phyloP scores from a whole-genome alignment of 1,140 invertebrate species.

The Chelonus insularis region DNA sequence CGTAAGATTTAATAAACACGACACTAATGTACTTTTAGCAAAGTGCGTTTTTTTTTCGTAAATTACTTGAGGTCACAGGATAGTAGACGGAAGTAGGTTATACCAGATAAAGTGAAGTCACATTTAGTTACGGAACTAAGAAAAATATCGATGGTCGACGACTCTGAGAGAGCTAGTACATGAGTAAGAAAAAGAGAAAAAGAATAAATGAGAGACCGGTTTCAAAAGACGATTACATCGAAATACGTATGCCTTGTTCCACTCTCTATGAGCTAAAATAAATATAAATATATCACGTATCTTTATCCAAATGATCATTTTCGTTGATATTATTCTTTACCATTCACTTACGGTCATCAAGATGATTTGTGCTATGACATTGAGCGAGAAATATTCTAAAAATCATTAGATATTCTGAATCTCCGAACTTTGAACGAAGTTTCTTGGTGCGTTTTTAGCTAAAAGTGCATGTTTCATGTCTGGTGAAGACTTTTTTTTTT shows the following conservation, averaged over 20 bases:
- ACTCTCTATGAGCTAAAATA: neutral
- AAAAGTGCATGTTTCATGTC: too few species aligned
- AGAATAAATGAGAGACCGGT: conserved; percentile 4
- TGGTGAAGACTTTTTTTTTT: too few species aligned
- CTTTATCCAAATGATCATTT: neutral
- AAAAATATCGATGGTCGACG: neutral
- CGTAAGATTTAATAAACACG: too few species aligned
- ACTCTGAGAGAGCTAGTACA: conserved; percentile 1
- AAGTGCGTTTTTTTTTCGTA: neutral
- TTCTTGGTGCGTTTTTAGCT: neutral
- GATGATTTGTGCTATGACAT: conserved; percentile 3
- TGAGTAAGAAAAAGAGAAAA: neutral
- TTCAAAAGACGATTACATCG: neutral
- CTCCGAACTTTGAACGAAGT: neutral
- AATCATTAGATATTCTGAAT: neutral
- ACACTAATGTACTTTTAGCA: too few species aligned
- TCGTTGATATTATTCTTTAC: neutral
- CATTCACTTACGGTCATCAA: neutral
- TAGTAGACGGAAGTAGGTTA: conserved; percentile 14
- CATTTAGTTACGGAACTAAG: neutral
- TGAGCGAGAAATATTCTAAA: neutral
- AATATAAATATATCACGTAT: neutral
- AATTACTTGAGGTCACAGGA: neutral
- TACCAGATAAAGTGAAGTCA: neutral
- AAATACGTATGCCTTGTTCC: too few species aligned